Base-by-base conservation (phyloP, 2,113 vertebrate genomes). In the Salvelinus alpinus region DNA sequence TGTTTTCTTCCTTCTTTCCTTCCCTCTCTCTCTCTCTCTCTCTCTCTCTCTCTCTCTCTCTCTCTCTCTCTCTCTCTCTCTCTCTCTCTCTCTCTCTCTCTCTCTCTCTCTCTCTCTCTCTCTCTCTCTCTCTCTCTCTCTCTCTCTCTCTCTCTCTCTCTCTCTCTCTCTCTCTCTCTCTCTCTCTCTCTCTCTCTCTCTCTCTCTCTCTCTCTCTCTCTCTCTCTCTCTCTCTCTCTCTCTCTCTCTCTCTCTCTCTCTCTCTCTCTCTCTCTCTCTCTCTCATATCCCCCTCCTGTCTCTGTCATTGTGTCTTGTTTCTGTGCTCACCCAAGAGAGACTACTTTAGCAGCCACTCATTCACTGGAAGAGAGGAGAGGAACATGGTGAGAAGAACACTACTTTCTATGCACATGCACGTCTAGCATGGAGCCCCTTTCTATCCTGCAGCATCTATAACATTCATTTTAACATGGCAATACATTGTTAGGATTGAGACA, bases 341-440 rank as follows among this genome's bases (percentile, higher is more conserved):
- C 90, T 95, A 98, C 92, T 98, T 99, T 88, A 99, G 95, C 90
- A 99, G 93, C 97, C 97, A 99, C 90, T 99, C 97, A 78, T 99
- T 99, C 94, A 99, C 97, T 99, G 92, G 48, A 95, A 94, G 84
- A 91, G 81, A 91, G 83, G 84, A 89, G 83, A 84, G 67, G 72
- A 85, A 89, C 48, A 86, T 65, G 75, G 73, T 78, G 44, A 83
- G 80, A 70, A 64, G 0, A 67, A 38, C 65, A 29, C 65, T 38
- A 20, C 65, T 9, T 34, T 34, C 14, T 18, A 11, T 34, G 1
- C 29, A 47, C 51, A 54, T 18, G 16, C 12, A 51, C 3, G 1
- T 51, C 3, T 51, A 51, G 48, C 51, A 54, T 5, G 12, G 16
- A 18, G 16, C 0, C 51, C 51, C 51, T 54, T 18, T 54, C 16